Percentiles rank a stretch among this genome's conserved stretches.
phyloP scores from a whole-genome alignment of 2,797 vertebrate genomes.

The Clarias pachynema region DNA sequence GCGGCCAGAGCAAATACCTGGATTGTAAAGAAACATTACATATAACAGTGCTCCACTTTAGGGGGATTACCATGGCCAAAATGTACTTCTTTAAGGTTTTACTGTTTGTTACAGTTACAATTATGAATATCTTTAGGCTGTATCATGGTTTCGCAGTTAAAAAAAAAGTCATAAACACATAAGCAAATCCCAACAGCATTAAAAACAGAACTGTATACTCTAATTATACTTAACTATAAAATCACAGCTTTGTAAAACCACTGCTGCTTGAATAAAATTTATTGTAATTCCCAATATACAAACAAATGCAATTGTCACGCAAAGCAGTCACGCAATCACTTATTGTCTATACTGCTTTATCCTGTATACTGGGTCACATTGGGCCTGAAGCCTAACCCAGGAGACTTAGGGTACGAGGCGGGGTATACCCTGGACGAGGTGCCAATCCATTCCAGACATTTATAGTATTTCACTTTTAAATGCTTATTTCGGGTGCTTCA shows the following conservation, averaged over 20 bases:
- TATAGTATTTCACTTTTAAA: neutral
- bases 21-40: constrained; percentile 27
- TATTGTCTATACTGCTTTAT: too few relatives aligned
- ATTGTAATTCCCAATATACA: neutral
- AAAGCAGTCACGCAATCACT: too few relatives aligned
- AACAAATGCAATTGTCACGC: neutral
- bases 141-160: neutral
- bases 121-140: neutral
- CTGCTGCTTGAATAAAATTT: neutral
- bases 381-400: too few relatives aligned
- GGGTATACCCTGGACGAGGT: too few relatives aligned
- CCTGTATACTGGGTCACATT: too few relatives aligned
- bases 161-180: neutral
- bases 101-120: neutral
- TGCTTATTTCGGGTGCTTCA: neutral
- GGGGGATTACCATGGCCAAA: neutral
- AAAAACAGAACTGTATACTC: neutral
- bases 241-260: neutral
- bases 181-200: neutral
- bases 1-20: constrained; percentile 39
- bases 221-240: too few relatives aligned
- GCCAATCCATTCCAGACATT: neutral
- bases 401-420: too few relatives aligned
- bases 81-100: neutral
- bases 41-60: neutral